Base-by-base conservation (phyloP, 1,140 invertebrate species). In the Trichoplusia ni region DNA sequence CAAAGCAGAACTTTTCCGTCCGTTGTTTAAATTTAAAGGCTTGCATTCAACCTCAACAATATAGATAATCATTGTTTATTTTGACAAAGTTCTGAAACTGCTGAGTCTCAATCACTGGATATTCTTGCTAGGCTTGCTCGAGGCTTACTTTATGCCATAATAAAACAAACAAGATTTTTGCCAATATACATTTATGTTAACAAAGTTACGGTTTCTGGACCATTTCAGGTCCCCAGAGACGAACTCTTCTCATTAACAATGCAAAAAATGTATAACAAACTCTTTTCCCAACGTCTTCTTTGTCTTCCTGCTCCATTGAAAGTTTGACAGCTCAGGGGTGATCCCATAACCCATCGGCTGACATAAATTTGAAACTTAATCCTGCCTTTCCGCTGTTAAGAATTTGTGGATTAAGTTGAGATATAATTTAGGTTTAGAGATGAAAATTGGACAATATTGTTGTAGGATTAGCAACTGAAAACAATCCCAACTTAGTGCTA, bases 121-220 rank as follows among this genome's bases (percentile, higher is more conserved):
- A 38, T n/a, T n/a, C n/a, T n/a, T n/a, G n/a, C n/a, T n/a, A n/a
- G n/a, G n/a, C n/a, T n/a, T n/a, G n/a, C n/a, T 33, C 4, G 29
- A 11, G 29, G 9, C 9, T 9, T 7, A 18, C 9, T 40, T 18
- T 40, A 19, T 40, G 40, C 29, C 33, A 7, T 40, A 56, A 51
- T 51, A 51, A 51, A 51, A 56, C 51, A 56, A 56, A 56, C 51
- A 56, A 56, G 51, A 56, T 56, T 56, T 56, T 56, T 54, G 51
- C 51, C 51, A 38, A 56, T 56, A 56, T 56, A 27, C 51, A 40
- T 56, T 56, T 56, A 56, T 56, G 51, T 37, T 56, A 56, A 40
- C 35, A 38, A 56, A 56, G 31, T 38, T 37, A 27, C 13, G 51
- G 31, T 38, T 54, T 37, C n/a, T 54, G 35, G 35, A 16, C 33